Evolutionary conservation across 2,888 invertebrate genomes (phyloP).

Genomic region (Eupelmus urozonus): DNA sequence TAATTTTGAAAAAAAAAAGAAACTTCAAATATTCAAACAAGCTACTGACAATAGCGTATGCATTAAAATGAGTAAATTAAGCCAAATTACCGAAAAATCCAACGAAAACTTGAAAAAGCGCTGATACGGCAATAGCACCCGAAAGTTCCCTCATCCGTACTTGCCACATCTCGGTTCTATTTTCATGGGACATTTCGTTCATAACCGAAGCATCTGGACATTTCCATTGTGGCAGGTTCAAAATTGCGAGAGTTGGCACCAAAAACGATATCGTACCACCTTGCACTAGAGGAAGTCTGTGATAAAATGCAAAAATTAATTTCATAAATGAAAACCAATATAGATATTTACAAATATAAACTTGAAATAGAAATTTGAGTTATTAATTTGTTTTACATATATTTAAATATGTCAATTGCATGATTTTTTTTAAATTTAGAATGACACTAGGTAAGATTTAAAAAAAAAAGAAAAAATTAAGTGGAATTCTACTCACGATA

Average conservation of each 20-base stretch:
- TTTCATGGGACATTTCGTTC: constrained; percentile 79
- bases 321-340: neutral
- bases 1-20: neutral
- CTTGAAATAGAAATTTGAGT: too few species aligned
- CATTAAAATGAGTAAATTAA: neutral
- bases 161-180: constrained; percentile 84
- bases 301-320: constrained; percentile 10
- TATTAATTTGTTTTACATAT: too few species aligned
- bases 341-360: too few species aligned
- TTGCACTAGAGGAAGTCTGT: constrained; percentile 85
- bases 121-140: constrained; percentile 89
- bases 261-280: constrained; percentile 89
- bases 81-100: constrained; percentile 78
- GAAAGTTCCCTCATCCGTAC: constrained; percentile 88
- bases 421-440: too few species aligned
- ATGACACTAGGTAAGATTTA: too few species aligned
- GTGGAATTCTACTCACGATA: too few species aligned
- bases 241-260: constrained; percentile 87
- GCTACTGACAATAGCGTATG: too few species aligned
- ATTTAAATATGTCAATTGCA: neutral
- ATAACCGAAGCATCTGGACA: constrained; percentile 81
- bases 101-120: constrained; percentile 86
- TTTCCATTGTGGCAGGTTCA: constrained; percentile 85
- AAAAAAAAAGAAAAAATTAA: too few species aligned
- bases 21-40: too few species aligned